phyloP scores from a whole-genome alignment of 2,888 invertebrate genomes.

The Xestia c-nigrum region DNA sequence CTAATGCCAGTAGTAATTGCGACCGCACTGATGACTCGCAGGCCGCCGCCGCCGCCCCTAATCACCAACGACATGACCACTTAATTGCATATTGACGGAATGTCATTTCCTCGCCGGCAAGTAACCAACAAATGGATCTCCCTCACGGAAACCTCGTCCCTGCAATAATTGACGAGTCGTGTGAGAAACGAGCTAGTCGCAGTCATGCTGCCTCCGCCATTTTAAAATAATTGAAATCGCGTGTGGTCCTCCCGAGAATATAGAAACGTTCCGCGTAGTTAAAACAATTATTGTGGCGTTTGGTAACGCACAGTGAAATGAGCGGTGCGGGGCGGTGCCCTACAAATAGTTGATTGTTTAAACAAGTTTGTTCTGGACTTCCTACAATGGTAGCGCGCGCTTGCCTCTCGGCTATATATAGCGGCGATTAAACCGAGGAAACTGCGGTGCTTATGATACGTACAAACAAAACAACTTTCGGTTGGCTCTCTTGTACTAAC shows the following conservation, averaged over 20 bases:
- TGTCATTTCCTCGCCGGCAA: conserved; percentile 36
- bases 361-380: conserved; percentile 54
- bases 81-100: conserved; percentile 48
- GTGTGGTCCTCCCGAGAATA: conserved; percentile 32
- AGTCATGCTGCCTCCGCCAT: conserved; percentile 6
- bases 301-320: conserved; percentile 42
- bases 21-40: conserved; percentile 39
- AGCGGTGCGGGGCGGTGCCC: conserved; percentile 18
- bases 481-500: conserved; percentile 17
- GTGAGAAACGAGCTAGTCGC: conserved; percentile 8
- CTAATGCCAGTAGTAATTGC: conserved; percentile 50
- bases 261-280: conserved; percentile 34
- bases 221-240: conserved; percentile 19
- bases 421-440: conserved; percentile 44
- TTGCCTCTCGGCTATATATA: conserved; percentile 44
- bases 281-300: conserved; percentile 43
- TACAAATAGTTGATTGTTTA: conserved; percentile 64
- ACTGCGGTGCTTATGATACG: conserved; percentile 36
- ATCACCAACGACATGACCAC: conserved; percentile 43
- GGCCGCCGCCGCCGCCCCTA: conserved; percentile 10
- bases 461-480: conserved; percentile 44
- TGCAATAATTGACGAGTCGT: not conserved
- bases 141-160: conserved; percentile 12
- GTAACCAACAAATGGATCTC: conserved; percentile 19
- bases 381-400: conserved; percentile 40